These are phyloP conservation scores for Dicrurus megarhynchus DNA, from an alignment of 2,113 vertebrate species.

Conservation along the genomic window DNA sequence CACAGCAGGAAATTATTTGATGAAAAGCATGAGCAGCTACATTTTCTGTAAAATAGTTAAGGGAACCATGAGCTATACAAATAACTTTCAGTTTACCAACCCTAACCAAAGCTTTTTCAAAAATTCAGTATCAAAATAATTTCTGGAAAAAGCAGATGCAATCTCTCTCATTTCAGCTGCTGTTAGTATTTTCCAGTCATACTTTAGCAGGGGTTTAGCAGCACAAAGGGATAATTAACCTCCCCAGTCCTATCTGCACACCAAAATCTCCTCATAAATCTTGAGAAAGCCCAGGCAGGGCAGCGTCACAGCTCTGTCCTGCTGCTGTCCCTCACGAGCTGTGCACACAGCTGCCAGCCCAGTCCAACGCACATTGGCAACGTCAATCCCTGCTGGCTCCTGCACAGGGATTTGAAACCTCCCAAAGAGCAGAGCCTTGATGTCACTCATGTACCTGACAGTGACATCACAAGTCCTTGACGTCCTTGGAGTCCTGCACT, in stretches of 20 bases:
- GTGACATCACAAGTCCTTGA: neutral
- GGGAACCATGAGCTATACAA: neutral
- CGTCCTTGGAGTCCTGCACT: neutral
- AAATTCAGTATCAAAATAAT: neutral
- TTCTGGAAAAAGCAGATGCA: neutral
- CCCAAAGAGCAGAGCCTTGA: neutral
- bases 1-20: neutral
- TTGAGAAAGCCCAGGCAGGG: neutral
- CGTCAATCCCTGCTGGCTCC: constrained; percentile 3
- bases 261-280: neutral
- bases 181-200: neutral
- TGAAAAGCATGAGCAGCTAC: neutral
- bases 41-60: neutral
- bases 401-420: neutral
- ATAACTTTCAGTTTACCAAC: neutral
- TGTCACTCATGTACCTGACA: neutral
- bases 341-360: neutral
- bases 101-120: neutral
- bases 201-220: neutral
- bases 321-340: neutral
- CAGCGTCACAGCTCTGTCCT: neutral
- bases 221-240: neutral
- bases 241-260: neutral
- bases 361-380: neutral
- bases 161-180: neutral